These are phyloP conservation scores for Pachyrhynchus sulphureomaculatus DNA, from an alignment of 1,140 invertebrate genomes.

Conservation along the genomic window DNA sequence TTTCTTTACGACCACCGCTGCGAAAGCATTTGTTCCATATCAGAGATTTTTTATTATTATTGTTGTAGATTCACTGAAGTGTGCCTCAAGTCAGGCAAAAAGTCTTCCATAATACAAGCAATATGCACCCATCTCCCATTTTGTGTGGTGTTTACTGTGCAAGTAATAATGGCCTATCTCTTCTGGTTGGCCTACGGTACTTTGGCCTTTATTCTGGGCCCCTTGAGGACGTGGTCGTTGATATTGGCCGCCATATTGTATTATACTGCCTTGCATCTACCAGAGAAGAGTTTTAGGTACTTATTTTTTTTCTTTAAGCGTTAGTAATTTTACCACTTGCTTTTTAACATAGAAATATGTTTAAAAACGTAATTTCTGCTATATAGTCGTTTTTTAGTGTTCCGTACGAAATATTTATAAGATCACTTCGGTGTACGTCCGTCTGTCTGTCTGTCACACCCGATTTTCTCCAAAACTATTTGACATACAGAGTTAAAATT, in stretches of 20 bases:
- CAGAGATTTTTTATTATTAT: no score
- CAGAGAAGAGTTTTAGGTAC: slow-evolving; percentile 56
- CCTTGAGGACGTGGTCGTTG: slow-evolving; percentile 78
- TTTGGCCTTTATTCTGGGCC: slow-evolving; percentile 74
- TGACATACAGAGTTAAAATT: no score
- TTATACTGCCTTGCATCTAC: slow-evolving; percentile 58
- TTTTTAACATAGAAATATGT: no score
- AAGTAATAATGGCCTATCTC: slow-evolving; percentile 72
- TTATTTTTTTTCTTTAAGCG: no score
- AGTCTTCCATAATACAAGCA: slow-evolving; percentile 38
- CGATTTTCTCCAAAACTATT: no score
- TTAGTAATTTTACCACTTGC: no score
- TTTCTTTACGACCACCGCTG: background rate
- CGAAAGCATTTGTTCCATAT: no score
- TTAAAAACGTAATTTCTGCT: no score
- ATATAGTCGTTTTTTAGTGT: no score
- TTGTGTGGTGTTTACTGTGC: slow-evolving; percentile 62
- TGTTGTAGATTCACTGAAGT: slow-evolving; percentile 48
- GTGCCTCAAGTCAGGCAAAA: slow-evolving; percentile 47
- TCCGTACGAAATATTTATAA: no score
- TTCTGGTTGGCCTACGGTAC: slow-evolving; percentile 83
- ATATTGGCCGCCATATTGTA: slow-evolving; percentile 67
- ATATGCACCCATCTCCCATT: slow-evolving; percentile 57
- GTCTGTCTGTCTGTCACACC: no score
- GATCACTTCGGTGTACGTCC: no score